Conservation (phyloP, 2,797 vertebrate species). For the Austrolebias charrua region DNA sequence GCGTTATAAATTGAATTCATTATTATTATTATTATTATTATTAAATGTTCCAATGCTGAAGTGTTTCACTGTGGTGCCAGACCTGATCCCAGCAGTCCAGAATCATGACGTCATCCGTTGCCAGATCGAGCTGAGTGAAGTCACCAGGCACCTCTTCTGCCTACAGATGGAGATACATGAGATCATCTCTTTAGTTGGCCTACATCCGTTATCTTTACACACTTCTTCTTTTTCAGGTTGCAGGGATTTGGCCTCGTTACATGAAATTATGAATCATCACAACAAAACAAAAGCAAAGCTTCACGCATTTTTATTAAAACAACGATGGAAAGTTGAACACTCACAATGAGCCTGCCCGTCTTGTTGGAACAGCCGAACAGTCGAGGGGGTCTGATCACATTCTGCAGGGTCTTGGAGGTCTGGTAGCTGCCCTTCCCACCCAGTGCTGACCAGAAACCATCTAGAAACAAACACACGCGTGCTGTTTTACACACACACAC, state of each 20-base stretch:
- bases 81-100: constrained; percentile 79
- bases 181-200: background rate
- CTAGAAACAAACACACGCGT: constrained; percentile 40
- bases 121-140: constrained; percentile 76
- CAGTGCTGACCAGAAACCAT: constrained; percentile 74
- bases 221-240: no score
- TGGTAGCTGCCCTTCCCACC: constrained; percentile 79
- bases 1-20: no score
- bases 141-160: constrained; percentile 78
- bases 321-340: constrained; percentile 26
- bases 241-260: no score
- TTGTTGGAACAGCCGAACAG: constrained; percentile 82
- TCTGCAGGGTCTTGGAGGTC: constrained; percentile 68
- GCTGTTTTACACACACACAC: background rate
- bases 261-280: no score
- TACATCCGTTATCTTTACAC: no score
- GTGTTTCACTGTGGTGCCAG: background rate
- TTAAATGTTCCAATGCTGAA: background rate
- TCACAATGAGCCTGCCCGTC: constrained; percentile 75
- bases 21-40: no score
- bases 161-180: constrained; percentile 46
- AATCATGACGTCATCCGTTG: constrained; percentile 81
- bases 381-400: constrained; percentile 56
- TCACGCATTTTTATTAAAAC: background rate
- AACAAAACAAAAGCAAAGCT: background rate